Evolutionary conservation across 2,113 vertebrate species (phyloP).

Genomic region (Bubo blakistoni): DNA sequence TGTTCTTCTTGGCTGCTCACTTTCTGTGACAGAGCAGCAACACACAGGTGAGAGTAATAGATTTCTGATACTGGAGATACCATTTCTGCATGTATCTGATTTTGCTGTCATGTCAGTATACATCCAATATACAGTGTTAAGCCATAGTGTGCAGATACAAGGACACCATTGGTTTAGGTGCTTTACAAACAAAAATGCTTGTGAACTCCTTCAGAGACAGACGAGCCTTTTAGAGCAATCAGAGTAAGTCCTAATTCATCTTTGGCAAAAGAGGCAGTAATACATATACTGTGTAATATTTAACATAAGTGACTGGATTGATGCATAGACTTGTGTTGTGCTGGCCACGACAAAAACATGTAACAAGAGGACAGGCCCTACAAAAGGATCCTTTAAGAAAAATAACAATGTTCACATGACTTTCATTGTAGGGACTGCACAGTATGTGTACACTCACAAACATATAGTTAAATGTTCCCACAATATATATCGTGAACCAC

Average conservation of each 20-base stretch:
- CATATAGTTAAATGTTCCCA: not conserved
- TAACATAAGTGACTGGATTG: not conserved
- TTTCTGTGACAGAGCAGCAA: not conserved
- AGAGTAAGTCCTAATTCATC: not conserved
- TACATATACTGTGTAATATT: not conserved
- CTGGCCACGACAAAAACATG: accelerated
- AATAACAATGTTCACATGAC: not conserved
- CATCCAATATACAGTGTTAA: not conserved
- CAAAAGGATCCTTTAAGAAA: not conserved
- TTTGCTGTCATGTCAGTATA: not conserved
- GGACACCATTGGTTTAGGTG: not conserved
- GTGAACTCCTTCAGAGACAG: not conserved
- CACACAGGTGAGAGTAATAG: accelerated
- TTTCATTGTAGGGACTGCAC: not conserved
- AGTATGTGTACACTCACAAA: not conserved
- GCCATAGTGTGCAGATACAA: not conserved
- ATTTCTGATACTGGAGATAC: not conserved
- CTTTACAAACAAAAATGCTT: not conserved
- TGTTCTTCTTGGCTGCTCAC: not conserved
- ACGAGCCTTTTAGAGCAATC: not conserved
- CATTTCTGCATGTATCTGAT: not conserved
- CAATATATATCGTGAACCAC: not conserved
- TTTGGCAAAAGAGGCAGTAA: not conserved
- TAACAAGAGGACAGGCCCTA: not conserved
- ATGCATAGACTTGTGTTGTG: not conserved